Base-by-base conservation (phyloP, 2,888 invertebrate species). In the Cephonodes hylas region DNA sequence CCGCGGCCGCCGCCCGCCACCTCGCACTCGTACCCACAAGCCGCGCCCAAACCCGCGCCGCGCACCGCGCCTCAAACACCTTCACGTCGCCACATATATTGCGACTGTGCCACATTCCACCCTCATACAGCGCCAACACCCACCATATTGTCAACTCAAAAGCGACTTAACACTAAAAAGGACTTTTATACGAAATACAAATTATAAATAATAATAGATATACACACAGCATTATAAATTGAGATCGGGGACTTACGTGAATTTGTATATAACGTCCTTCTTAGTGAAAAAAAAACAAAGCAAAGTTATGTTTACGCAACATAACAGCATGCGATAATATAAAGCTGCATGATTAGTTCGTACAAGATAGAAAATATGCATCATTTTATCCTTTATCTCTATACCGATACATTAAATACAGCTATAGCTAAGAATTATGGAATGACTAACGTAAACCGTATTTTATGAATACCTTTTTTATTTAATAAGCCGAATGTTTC, bases 71-170 rank as follows among this genome's bases (percentile, higher is more conserved):
- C 66, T 61, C 75, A 66, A 73, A 66, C 46, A 63, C 66, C 71
- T 58, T 56, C 59, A 34, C 58, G 72, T 73, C 74, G 74, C 69
- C 72, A 63, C 67, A 70, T 73, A n/a, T n/a, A n/a, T n/a, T n/a
- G n/a, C n/a, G n/a, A n/a, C n/a, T n/a, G n/a, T n/a, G n/a, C 34
- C 34, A 2, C 34, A 10, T 10, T 3, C 13, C 8, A 38, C n/a
- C 38, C 4, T n/a, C n/a, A 13, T n/a, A 1, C n/a, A 38, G 2
- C 13, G 3, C 38, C 38, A 73, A 74, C 82, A 80, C 83, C 81
- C 83, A 92, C 92, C 93, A 93, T 93, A 93, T 93, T 93, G 93
- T 91, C 93, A 91, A 90, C 83, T 77, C 75, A 62, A 76, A 84
- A 84, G 81, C 81, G 67, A 72, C 72, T 70, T 71, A 66, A 64